Conservation (phyloP, 2,888 invertebrate genomes). For the Sphaeridia pumilis region DNA sequence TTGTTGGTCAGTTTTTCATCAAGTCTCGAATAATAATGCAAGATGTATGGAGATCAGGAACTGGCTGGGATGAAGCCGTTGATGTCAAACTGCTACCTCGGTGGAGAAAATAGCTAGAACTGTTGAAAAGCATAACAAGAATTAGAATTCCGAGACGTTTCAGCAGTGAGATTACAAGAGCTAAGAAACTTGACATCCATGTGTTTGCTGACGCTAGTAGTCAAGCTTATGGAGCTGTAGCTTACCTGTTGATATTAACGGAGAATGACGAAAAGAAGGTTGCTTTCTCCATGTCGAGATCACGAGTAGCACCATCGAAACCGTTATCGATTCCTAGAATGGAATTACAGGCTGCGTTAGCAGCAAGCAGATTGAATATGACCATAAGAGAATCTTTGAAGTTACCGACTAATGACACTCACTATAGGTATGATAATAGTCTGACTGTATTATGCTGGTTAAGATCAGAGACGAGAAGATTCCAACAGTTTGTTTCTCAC, state of each 20-base stretch:
- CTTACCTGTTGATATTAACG: neutral
- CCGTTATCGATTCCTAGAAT: neutral
- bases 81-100: neutral
- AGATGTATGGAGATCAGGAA: constrained; percentile 33
- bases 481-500: constrained; percentile 20
- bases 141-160: constrained; percentile 9
- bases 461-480: neutral
- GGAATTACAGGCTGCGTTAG: constrained; percentile 1
- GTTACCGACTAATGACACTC: neutral
- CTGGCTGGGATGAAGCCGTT: constrained; percentile 36
- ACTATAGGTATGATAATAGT: neutral
- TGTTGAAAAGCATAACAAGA: neutral
- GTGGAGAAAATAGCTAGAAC: constrained; percentile 19
- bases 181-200: neutral
- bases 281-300: neutral
- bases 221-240: neutral
- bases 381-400: neutral
- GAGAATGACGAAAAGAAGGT: neutral
- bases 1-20: constrained; percentile 33
- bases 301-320: neutral
- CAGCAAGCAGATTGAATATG: neutral
- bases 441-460: neutral
- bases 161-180: neutral
- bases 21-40: constrained; percentile 35
- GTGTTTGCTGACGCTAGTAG: constrained; percentile 3